A percentile compares a stretch with the other conserved stretches of the same genome.
phyloP scores from a whole-genome alignment of 1,140 invertebrate species.

The Papilio glaucus region DNA sequence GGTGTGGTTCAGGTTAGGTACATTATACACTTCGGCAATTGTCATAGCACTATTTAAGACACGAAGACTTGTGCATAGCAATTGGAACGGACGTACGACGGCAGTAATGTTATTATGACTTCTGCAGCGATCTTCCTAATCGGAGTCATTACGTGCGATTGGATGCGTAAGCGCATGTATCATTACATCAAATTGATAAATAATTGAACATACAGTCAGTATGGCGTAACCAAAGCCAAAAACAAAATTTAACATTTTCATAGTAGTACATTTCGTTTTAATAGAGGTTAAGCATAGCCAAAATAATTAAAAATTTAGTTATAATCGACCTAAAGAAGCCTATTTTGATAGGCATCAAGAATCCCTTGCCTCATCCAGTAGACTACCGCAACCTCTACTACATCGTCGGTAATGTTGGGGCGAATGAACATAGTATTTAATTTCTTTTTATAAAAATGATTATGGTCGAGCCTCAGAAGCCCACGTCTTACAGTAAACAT shows the following conservation, averaged over 20 bases:
- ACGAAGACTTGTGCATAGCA: background rate
- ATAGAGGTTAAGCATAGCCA: too few relatives aligned
- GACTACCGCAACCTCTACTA: too few relatives aligned
- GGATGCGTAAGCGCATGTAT: constrained; percentile 41
- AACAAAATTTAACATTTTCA: background rate
- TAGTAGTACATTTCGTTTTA: background rate
- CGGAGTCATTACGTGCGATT: constrained; percentile 41
- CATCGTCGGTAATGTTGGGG: too few relatives aligned
- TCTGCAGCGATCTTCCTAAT: constrained; percentile 44
- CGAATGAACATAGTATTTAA: too few relatives aligned
- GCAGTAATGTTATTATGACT: constrained; percentile 12
- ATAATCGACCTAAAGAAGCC: too few relatives aligned
- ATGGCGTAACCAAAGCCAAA: background rate
- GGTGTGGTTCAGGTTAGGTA: too few relatives aligned
- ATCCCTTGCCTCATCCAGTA: too few relatives aligned
- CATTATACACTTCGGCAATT: background rate
- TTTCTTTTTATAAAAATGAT: too few relatives aligned
- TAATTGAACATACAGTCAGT: constrained; percentile 39
- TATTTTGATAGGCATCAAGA: too few relatives aligned
- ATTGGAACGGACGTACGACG: constrained; percentile 4
- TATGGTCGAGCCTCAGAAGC: too few relatives aligned
- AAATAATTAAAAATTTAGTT: too few relatives aligned
- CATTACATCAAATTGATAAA: constrained; percentile 47
- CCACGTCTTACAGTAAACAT: too few relatives aligned
- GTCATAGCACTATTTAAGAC: background rate